Evolutionary conservation across 2,113 vertebrate genomes (phyloP).

Genomic region (Anhinga rufa): DNA sequence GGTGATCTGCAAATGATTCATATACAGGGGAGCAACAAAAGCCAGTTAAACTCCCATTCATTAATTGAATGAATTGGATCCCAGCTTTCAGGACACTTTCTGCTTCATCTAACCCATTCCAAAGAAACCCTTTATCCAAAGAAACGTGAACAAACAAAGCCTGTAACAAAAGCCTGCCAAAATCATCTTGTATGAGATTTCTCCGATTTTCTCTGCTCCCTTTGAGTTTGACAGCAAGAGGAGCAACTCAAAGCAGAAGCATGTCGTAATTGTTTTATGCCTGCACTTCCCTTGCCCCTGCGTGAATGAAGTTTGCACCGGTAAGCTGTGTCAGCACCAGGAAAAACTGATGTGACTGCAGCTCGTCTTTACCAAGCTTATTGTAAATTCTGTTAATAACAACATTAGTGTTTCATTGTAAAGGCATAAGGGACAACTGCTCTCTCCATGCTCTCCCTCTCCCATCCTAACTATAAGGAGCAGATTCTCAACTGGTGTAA

Average conservation of each 20-base stretch:
- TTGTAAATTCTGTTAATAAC: neutral
- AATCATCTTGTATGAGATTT: neutral
- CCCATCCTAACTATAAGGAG: neutral
- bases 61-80: neutral
- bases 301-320: neutral
- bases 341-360: neutral
- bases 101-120: neutral
- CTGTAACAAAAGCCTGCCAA: neutral
- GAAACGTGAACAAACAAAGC: neutral
- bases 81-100: neutral
- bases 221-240: neutral
- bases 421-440: neutral
- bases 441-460: rapidly evolving
- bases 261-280: neutral
- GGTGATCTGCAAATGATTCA: neutral
- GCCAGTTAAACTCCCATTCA: neutral
- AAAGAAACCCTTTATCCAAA: neutral
- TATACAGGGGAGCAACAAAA: neutral
- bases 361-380: neutral
- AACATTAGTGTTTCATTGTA: neutral
- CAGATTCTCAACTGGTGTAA: neutral
- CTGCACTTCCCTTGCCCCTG: neutral
- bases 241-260: neutral
- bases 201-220: neutral
- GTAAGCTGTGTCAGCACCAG: constrained; percentile 17